Evolutionary conservation across 53 echinoderm and acorn worm species (phyloP).

Genomic region (Luidia sarsii): DNA sequence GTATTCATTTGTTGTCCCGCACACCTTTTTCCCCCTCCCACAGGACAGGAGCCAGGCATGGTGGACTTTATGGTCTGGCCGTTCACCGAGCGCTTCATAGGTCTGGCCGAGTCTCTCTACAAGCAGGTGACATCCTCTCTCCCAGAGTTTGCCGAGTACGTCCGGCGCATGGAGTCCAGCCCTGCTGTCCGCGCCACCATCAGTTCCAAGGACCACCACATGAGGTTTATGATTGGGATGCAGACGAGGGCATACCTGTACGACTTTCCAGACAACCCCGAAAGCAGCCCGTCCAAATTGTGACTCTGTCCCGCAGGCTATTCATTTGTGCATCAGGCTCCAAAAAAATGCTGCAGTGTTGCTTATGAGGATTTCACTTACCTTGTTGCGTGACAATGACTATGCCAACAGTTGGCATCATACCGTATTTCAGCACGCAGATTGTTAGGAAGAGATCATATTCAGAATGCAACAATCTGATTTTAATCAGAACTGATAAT

Average conservation of each 20-base stretch:
- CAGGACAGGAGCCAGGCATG: constrained; percentile 67
- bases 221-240: constrained; percentile 5
- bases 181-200: constrained; percentile 37
- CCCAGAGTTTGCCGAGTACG: constrained; percentile 46
- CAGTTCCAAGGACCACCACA: constrained; percentile 14
- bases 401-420: too few relatives aligned
- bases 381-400: too few relatives aligned
- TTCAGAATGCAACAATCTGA: too few relatives aligned
- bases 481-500: too few relatives aligned
- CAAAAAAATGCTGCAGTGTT: too few relatives aligned
- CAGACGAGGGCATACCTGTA: constrained; percentile 29
- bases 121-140: neutral
- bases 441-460: too few relatives aligned
- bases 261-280: constrained; percentile 26
- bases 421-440: too few relatives aligned
- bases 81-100: constrained; percentile 52
- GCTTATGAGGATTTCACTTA: too few relatives aligned
- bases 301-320: neutral
- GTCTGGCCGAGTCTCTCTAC: neutral
- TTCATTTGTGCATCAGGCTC: too few relatives aligned
- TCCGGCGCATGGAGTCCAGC: constrained; percentile 37
- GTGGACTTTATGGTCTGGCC: constrained; percentile 72
- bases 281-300: neutral
- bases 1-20: too few relatives aligned
- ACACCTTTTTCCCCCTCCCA: too few relatives aligned